Base-by-base conservation (phyloP, 2,888 invertebrate species). In the Orchesellides sinensis region DNA sequence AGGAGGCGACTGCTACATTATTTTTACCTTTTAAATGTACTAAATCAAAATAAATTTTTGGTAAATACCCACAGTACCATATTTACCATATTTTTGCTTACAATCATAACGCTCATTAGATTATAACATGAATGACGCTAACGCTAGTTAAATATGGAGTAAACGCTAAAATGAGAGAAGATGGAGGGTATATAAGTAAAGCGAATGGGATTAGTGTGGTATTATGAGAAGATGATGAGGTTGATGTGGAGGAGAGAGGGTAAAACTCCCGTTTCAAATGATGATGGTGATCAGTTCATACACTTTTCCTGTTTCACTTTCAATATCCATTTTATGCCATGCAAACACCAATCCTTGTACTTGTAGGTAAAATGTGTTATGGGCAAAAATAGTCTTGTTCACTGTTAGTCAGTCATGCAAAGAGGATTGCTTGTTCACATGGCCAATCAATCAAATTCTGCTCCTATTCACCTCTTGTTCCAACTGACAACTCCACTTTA, bases 361-460 rank as follows among this genome's bases (percentile, higher is more conserved):
- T n/a, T n/a, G n/a, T n/a, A n/a, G n/a, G n/a, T n/a, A n/a, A n/a
- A n/a, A n/a, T n/a, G n/a, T n/a, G n/a, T n/a, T n/a, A n/a, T n/a
- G n/a, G n/a, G n/a, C n/a, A n/a, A n/a, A n/a, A n/a, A n/a, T n/a
- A n/a, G n/a, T n/a, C n/a, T n/a, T n/a, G 69, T 47, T 79, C 74
- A 74, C 19, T 65, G 21, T 54, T 17, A 75, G 75, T 54, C 63
- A 75, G 84, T 59, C 59, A 73, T 72, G 68, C 75, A 83, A 70
- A 83, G 81, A 84, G 74, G 83, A 85, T 84, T 85, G 87, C 84
- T 86, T 87, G 86, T 85, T 87, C 87, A 87, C 87, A 84, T 87
- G 86, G 83, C 86, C 85, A 86, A 88, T 88, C 88, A 87, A 88
- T 88, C 88, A 88, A 86, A 86, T 79, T 65, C 73, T 66, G n/a